phyloP scores from a whole-genome alignment of 1,140 invertebrate species.

The Globodera ellingtonae region DNA sequence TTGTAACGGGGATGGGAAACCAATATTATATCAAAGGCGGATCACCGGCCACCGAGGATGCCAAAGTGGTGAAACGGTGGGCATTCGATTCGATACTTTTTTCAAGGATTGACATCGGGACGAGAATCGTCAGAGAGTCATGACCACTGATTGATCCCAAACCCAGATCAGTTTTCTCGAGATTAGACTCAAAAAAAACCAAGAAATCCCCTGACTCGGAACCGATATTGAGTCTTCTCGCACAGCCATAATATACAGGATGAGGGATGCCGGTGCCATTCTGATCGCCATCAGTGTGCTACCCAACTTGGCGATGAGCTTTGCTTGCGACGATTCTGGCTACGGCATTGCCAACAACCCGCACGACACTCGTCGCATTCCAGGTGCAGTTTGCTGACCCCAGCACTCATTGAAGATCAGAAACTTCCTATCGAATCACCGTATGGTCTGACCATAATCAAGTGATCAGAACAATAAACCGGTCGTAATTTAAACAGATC shows the following conservation, averaged over 20 bases:
- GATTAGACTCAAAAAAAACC: background rate
- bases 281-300: slow-evolving; percentile 9
- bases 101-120: too few relatives aligned
- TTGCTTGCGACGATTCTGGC: slow-evolving; percentile 65
- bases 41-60: background rate
- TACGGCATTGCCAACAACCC: slow-evolving; percentile 84
- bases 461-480: too few relatives aligned
- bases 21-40: background rate
- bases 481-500: too few relatives aligned
- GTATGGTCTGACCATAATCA: too few relatives aligned
- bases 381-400: slow-evolving; percentile 67
- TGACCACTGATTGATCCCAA: too few relatives aligned
- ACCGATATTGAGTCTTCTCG: background rate
- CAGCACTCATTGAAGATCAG: too few relatives aligned
- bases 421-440: too few relatives aligned
- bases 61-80: background rate
- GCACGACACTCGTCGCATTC: slow-evolving; percentile 81
- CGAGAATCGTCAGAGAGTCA: too few relatives aligned
- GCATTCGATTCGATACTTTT: background rate
- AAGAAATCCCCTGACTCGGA: background rate
- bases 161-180: background rate
- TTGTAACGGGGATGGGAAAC: slow-evolving; percentile 23
- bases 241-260: background rate
- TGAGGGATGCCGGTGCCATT: slow-evolving; percentile 19
- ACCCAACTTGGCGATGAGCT: slow-evolving; percentile 25